Evolutionary conservation across 2,888 invertebrate genomes (phyloP), one percentile per base, ranked within the genome.

Genomic region (Entomobrya multifasciata): DNA sequence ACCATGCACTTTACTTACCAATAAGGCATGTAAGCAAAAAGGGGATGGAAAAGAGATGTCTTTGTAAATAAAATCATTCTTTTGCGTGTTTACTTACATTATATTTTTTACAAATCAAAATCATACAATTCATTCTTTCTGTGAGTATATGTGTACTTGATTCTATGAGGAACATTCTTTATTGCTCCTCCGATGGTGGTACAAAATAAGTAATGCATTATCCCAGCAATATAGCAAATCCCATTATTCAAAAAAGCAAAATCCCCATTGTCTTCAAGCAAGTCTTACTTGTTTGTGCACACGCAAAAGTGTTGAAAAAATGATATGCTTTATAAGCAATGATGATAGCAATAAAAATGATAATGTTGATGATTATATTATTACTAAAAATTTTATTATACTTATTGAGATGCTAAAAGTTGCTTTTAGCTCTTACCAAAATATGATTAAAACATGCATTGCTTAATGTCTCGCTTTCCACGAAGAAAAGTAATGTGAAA

Each of bases 51-150:
- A 47, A 49, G 72, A 83, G 55, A 67, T 83, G 83, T 83, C 83
- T 83, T 67, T 83, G 65, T 76, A 83, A 83, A 83, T 83, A 83
- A 82, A 83, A 83, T 83, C 65, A 83, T 83, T 83, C 44, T 47
- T 83, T 76, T 67, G 83, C 83, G 83, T 83, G 83, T 55, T 41
- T 44, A 17, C 67, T 52, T 72, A 76, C 76, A 76, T 76, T 41
- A 52, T 67, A 65, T 60, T 83, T 77, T 55, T 60, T 67, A 49
- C 36, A 57, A 77, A 77, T 83, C 76, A 83, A 77, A 83, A 41
- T 65, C 65, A 65, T 41, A 65, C 41, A n/a, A 67, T 17, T n/a
- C 77, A 81, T 62, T 47, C 72, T 65, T 65, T 65, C 65, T n/a
- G 41, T 65, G 17, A 47, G 70, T 25, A 60, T 44, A 20, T n/a